Percentiles rank a stretch among this genome's conserved stretches.
These are phyloP conservation scores for Tenualosa thibaudeaui DNA, from an alignment of 2,797 vertebrate genomes.

Conservation along the genomic window DNA sequence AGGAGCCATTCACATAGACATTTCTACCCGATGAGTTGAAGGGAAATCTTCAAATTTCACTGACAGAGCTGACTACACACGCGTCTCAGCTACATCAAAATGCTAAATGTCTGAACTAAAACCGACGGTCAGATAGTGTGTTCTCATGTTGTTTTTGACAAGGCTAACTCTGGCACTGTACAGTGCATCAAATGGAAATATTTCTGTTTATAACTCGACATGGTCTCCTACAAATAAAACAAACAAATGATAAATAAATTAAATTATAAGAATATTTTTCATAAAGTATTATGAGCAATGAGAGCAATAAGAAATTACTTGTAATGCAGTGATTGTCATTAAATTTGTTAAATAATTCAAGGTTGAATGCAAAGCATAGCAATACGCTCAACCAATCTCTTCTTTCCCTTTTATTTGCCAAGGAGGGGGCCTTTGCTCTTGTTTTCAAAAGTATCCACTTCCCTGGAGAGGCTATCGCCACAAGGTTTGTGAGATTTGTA, in stretches of 20 bases:
- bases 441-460: constrained; percentile 95
- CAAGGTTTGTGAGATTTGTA: constrained; percentile 75
- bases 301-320: not conserved
- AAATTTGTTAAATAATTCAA: not conserved
- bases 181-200: not conserved
- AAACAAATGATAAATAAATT: too few species aligned
- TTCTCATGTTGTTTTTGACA: not conserved
- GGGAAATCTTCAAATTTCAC: not conserved
- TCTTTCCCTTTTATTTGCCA: constrained; percentile 49
- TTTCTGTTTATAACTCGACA: not conserved
- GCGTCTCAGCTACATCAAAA: not conserved
- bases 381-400: not conserved
- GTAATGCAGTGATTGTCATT: not conserved
- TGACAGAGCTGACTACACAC: not conserved
- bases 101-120: not conserved
- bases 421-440: constrained; percentile 94
- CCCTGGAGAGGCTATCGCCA: constrained; percentile 88
- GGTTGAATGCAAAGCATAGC: not conserved
- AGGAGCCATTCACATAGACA: not conserved
- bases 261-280: too few species aligned
- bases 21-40: not conserved
- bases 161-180: too few species aligned
- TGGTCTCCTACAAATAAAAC: too few species aligned
- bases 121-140: not conserved
- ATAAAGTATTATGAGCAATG: not conserved